Percentiles rank a stretch among this genome's conserved stretches.
These are phyloP conservation scores for Neoaliturus tenellus DNA, from an alignment of 2,888 invertebrate species.

Conservation along the genomic window DNA sequence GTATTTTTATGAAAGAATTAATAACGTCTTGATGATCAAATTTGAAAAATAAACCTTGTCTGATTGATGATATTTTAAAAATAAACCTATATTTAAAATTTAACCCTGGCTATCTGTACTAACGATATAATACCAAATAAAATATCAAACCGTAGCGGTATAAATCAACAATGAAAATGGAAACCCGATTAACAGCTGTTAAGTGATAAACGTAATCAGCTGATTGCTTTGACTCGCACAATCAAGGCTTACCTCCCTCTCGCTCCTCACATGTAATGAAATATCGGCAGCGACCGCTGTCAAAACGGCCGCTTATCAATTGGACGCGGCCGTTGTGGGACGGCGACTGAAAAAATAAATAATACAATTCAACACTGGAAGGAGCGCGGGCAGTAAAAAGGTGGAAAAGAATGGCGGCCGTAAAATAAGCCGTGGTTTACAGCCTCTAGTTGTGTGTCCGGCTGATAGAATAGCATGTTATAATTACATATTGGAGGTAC, in stretches of 20 bases:
- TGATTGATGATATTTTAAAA: too few species aligned
- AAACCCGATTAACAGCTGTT: constrained; percentile 31
- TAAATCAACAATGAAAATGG: constrained; percentile 6
- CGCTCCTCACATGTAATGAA: neutral
- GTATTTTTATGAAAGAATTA: too few species aligned
- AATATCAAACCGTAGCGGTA: neutral
- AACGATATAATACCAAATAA: too few species aligned
- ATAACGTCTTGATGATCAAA: too few species aligned
- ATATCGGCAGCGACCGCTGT: neutral
- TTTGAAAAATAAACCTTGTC: too few species aligned
- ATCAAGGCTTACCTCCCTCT: constrained; percentile 21
- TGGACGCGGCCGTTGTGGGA: neutral
- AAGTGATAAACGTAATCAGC: constrained; percentile 33
- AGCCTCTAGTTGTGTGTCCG: constrained; percentile 11
- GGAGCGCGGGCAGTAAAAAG: neutral
- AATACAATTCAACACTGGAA: neutral
- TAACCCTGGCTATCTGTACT: too few species aligned
- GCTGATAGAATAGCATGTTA: neutral
- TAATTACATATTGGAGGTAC: constrained; percentile 33
- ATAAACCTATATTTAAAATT: too few species aligned
- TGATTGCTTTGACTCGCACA: constrained; percentile 27
- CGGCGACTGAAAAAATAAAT: neutral
- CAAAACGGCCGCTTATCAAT: constrained; percentile 4
- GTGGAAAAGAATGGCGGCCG: neutral
- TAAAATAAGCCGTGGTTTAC: constrained; percentile 35